These are phyloP conservation scores for Sturnus vulgaris DNA, from an alignment of 2,113 vertebrate species.

Conservation along the genomic window DNA sequence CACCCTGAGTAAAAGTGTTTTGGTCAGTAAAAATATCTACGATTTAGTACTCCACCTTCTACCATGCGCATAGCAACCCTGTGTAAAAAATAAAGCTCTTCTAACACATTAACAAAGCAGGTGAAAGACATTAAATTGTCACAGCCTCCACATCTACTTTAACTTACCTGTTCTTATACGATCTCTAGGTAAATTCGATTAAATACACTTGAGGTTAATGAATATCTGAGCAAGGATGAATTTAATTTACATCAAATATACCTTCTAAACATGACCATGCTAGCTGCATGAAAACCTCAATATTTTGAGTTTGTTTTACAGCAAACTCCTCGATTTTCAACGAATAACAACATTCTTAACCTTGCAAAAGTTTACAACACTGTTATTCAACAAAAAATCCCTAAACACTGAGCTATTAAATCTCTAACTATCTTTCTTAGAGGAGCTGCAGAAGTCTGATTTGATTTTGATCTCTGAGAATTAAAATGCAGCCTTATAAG, in stretches of 20 bases:
- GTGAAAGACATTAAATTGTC: background rate
- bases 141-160: background rate
- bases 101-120: background rate
- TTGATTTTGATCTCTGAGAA: constrained; percentile 30
- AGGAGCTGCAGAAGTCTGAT: background rate
- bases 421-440: background rate
- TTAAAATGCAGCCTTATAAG: background rate
- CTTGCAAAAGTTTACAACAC: background rate
- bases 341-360: background rate
- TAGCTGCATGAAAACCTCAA: background rate
- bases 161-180: background rate
- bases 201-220: background rate
- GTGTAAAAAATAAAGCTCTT: background rate
- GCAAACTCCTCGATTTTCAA: background rate
- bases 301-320: background rate
- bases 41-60: background rate
- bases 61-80: background rate
- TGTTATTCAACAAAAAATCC: background rate
- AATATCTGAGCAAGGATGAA: background rate
- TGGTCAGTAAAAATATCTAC: background rate
- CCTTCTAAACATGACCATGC: background rate
- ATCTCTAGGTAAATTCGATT: background rate
- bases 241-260: background rate
- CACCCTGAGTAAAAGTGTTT: background rate
- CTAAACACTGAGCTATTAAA: background rate